A percentile compares a stretch with the other conserved stretches of the same genome.
These are phyloP conservation scores for Myopa tessellatipennis DNA, from an alignment of 2,888 invertebrate genomes.

Conservation along the genomic window DNA sequence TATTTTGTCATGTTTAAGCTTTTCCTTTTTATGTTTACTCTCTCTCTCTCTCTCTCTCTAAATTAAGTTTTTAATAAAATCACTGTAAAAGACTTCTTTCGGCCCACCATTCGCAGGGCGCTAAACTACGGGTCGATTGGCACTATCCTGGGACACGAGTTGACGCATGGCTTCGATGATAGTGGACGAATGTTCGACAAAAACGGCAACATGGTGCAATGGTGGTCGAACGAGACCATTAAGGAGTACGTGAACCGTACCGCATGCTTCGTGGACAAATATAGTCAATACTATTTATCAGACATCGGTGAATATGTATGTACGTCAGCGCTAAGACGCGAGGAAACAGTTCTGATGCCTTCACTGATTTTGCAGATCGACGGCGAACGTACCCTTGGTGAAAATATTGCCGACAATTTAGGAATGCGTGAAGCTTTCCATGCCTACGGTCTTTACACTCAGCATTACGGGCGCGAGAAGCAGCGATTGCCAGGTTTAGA, in stretches of 20 bases:
- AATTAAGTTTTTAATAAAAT: neutral
- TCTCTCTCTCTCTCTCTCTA: neutral
- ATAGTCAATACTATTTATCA: conserved; percentile 75
- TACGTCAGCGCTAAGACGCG: conserved; percentile 36
- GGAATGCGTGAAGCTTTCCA: conserved; percentile 79
- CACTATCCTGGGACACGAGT: conserved; percentile 81
- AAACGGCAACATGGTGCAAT: conserved; percentile 85
- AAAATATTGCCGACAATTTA: conserved; percentile 88
- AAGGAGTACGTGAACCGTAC: conserved; percentile 80
- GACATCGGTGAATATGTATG: conserved; percentile 74
- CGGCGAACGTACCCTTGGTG: conserved; percentile 80
- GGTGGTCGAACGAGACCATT: conserved; percentile 88
- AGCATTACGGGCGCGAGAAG: conserved; percentile 72
- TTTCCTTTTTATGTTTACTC: neutral
- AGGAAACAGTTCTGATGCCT: neutral
- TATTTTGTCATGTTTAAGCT: no score
- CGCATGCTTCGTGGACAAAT: conserved; percentile 88
- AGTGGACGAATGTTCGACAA: conserved; percentile 83
- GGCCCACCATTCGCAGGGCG: conserved; percentile 70
- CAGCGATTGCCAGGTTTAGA: conserved; percentile 79
- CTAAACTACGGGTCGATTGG: conserved; percentile 87
- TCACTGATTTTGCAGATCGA: conserved; percentile 72
- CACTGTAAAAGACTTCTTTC: neutral
- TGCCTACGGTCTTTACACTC: conserved; percentile 75
- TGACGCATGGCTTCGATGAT: conserved; percentile 72